phyloP scores from a whole-genome alignment of 1,140 invertebrate genomes.

The Teleopsis dalmanni region DNA sequence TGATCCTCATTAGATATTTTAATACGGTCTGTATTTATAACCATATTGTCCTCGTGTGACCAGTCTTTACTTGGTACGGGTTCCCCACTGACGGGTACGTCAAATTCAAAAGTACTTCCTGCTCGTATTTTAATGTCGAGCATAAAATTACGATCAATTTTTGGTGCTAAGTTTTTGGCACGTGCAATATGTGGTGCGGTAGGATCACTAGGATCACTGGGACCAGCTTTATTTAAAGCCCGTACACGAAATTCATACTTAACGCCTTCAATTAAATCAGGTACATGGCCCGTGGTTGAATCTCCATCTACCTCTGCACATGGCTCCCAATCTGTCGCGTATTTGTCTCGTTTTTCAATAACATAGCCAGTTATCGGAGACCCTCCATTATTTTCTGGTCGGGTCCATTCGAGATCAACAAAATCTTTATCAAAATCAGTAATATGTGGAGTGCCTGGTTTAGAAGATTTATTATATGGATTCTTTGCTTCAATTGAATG shows the following conservation, averaged over 20 bases:
- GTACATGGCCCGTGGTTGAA: slow-evolving; percentile 72
- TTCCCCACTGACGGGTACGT: slow-evolving; percentile 89
- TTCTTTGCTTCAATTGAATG: slow-evolving; percentile 94
- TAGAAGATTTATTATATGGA: slow-evolving; percentile 84
- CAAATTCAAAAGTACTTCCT: slow-evolving; percentile 87
- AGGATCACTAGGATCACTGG: slow-evolving; percentile 81
- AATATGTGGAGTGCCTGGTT: slow-evolving; percentile 82
- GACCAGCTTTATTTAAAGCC: slow-evolving; percentile 91
- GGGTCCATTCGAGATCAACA: slow-evolving; percentile 90
- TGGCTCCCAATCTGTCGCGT: slow-evolving; percentile 79
- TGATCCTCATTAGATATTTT: slow-evolving; percentile 81
- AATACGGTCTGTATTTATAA: slow-evolving; percentile 74
- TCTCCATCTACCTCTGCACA: slow-evolving; percentile 78
- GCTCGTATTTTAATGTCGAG: slow-evolving; percentile 86
- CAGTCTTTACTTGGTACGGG: slow-evolving; percentile 91
- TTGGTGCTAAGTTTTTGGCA: slow-evolving; percentile 83
- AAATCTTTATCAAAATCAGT: slow-evolving; percentile 88
- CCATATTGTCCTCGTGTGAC: slow-evolving; percentile 71
- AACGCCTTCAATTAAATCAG: slow-evolving; percentile 83
- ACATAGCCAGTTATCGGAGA: slow-evolving; percentile 86
- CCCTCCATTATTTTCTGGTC: slow-evolving; percentile 79
- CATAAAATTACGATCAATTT: slow-evolving; percentile 90
- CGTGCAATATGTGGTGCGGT: slow-evolving; percentile 83
- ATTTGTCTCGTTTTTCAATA: slow-evolving; percentile 93
- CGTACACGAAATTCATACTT: slow-evolving; percentile 89